These are phyloP conservation scores for Rhinolophus ferrumequinum DNA, from an alignment of 2,113 vertebrate genomes.

Conservation along the genomic window DNA sequence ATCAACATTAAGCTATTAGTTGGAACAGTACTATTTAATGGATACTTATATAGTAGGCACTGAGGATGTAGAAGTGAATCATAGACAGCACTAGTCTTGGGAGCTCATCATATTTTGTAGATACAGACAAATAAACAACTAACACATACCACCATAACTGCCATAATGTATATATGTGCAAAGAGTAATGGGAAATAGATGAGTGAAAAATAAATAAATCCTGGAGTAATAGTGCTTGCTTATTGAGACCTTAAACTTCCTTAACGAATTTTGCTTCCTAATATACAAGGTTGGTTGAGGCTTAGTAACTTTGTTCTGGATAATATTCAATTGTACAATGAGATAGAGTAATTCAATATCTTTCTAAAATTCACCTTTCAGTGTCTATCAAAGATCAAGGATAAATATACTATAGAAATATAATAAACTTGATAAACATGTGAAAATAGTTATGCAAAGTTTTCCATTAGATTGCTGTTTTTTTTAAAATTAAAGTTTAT, in stretches of 20 bases:
- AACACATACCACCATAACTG: background rate
- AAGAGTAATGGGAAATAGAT: background rate
- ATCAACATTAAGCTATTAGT: background rate
- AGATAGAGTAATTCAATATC: background rate
- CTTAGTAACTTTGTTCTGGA: background rate
- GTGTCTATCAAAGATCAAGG: background rate
- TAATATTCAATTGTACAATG: background rate
- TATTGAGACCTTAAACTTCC: background rate
- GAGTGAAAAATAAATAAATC: background rate
- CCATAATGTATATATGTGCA: background rate
- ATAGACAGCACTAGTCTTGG: background rate
- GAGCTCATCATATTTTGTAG: background rate
- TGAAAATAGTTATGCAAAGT: background rate
- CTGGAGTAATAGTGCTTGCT: background rate
- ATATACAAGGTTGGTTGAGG: background rate
- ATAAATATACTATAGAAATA: background rate
- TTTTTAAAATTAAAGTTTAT: too few relatives aligned
- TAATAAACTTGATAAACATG: background rate
- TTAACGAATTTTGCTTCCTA: background rate
- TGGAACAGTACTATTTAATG: background rate
- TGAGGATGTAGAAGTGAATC: background rate
- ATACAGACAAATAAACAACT: background rate
- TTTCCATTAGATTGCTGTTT: background rate
- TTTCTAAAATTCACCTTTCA: background rate
- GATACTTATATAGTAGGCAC: background rate